Evolutionary conservation across 1,140 invertebrate species (phyloP).

Genomic region (Plectrocnemia conspersa): DNA sequence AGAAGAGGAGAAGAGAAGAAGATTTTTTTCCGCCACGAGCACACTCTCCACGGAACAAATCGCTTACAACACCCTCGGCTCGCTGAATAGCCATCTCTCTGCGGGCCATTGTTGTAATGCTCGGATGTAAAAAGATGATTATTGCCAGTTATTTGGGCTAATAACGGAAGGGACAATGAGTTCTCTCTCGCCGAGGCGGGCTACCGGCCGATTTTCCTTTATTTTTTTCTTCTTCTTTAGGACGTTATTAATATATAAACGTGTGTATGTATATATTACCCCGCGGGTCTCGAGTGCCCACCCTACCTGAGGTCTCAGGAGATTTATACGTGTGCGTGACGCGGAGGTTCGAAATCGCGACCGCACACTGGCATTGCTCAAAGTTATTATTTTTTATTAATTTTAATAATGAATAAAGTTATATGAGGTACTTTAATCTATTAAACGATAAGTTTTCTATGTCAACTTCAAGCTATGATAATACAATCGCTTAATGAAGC

Average conservation of each 20-base stretch:
- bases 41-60: slow-evolving; percentile 29
- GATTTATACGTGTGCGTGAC: slow-evolving; percentile 3
- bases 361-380: too few species aligned
- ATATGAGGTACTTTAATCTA: too few species aligned
- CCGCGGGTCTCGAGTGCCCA: too few species aligned
- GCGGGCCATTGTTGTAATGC: slow-evolving; percentile 1
- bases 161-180: slow-evolving; percentile 20
- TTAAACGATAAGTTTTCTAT: too few species aligned
- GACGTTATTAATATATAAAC: slow-evolving; percentile 5
- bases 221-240: neutral
- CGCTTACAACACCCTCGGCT: slow-evolving; percentile 15
- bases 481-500: too few species aligned
- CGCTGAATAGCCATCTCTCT: slow-evolving; percentile 11
- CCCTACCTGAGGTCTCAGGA: slow-evolving; percentile 5
- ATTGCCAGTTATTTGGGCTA: slow-evolving; percentile 27
- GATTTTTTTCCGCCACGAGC: neutral
- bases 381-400: too few species aligned
- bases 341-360: too few species aligned
- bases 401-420: too few species aligned
- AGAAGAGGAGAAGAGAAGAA: too few species aligned
- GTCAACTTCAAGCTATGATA: too few species aligned
- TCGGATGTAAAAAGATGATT: slow-evolving; percentile 17
- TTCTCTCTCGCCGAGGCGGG: neutral
- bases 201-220: neutral
- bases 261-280: neutral